phyloP scores from a whole-genome alignment of 2,113 vertebrate species.

The Dasyurus viverrinus region DNA sequence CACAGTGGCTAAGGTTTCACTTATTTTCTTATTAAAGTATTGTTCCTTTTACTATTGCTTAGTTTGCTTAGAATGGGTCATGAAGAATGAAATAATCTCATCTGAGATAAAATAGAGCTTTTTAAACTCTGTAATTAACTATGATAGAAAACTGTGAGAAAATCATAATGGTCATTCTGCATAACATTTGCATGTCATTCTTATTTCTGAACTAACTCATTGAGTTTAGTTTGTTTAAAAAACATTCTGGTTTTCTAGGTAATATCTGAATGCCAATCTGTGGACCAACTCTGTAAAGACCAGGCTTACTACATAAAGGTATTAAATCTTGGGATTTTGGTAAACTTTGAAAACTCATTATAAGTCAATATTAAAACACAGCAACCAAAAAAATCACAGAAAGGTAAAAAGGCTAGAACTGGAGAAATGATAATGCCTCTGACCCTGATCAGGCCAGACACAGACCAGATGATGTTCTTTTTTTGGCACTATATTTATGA shows the following conservation, averaged over 20 bases:
- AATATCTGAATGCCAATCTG: constrained; percentile 53
- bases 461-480: neutral
- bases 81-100: constrained; percentile 18
- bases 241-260: constrained; percentile 47
- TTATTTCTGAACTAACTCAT: constrained; percentile 17
- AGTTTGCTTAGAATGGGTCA: constrained; percentile 22
- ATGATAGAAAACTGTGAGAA: neutral
- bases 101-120: constrained; percentile 16
- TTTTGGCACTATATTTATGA: neutral
- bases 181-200: neutral
- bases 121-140: constrained; percentile 38
- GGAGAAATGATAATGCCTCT: neutral
- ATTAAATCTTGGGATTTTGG: neutral
- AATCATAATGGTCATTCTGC: neutral
- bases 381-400: neutral
- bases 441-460: neutral
- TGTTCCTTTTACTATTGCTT: neutral
- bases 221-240: constrained; percentile 19
- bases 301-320: constrained; percentile 70
- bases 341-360: neutral
- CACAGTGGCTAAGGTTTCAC: neutral
- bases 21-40: neutral
- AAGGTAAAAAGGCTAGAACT: neutral
- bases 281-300: constrained; percentile 61
- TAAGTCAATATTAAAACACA: neutral